Percentiles rank a stretch among this genome's conserved stretches.
Evolutionary conservation across 64 coral and sea anemone genomes (phyloP).

Genomic region (Porites australiensis): DNA sequence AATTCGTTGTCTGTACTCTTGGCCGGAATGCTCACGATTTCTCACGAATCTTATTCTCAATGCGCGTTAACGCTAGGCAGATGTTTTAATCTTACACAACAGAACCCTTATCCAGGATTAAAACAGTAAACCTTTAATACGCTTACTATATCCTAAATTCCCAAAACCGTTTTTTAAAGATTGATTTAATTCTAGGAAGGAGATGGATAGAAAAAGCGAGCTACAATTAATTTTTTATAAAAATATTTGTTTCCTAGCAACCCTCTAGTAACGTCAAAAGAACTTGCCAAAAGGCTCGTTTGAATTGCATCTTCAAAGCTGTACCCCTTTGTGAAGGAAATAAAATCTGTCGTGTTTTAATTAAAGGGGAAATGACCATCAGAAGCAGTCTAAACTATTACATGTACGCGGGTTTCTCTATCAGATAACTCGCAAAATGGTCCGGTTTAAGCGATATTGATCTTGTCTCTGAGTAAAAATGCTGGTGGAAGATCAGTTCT

Average conservation of each 20-base stretch:
- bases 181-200: slow-evolving; percentile 10
- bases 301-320: neutral
- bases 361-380: neutral
- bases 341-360: neutral
- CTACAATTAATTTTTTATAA: neutral
- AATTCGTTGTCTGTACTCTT: no score
- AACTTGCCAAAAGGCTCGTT: neutral
- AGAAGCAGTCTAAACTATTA: no score
- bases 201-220: neutral
- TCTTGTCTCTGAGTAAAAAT: no score
- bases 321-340: neutral
- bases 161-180: neutral
- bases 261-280: neutral
- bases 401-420: no score
- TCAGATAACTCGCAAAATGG: no score
- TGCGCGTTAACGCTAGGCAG: no score
- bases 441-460: no score
- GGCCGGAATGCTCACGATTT: no score
- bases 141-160: neutral
- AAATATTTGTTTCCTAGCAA: slow-evolving; percentile 1
- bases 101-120: no score
- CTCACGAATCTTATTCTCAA: no score
- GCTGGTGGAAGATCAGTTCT: no score
- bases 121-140: neutral
- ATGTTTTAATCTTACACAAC: no score